These are phyloP conservation scores for Spilogale gracilis DNA, from an alignment of 2,113 vertebrate genomes.

Conservation along the genomic window DNA sequence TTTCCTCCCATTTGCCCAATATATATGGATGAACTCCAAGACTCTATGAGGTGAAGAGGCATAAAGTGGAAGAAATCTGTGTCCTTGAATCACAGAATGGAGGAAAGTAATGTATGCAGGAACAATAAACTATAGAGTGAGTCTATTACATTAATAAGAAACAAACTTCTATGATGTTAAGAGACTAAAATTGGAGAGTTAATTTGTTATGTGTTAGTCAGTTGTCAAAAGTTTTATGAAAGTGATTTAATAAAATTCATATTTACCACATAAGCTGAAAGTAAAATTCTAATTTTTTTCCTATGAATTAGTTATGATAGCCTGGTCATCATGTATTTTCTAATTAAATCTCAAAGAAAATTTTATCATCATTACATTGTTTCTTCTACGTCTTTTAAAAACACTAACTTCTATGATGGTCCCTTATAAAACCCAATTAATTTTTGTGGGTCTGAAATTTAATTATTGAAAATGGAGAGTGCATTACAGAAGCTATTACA, in stretches of 20 bases:
- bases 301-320: not conserved
- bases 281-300: constrained; percentile 48
- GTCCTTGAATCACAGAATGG: not conserved
- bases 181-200: not conserved
- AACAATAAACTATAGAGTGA: not conserved
- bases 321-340: not conserved
- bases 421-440: constrained; percentile 64
- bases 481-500: constrained; percentile 61
- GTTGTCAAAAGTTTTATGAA: constrained; percentile 26
- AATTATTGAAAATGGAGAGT: constrained; percentile 58
- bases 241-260: constrained; percentile 49
- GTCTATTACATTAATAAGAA: not conserved
- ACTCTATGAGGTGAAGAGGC: not conserved
- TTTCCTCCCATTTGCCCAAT: not conserved
- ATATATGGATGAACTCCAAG: not conserved
- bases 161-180: not conserved
- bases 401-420: constrained; percentile 61
- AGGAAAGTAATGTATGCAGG: not conserved
- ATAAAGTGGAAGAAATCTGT: not conserved
- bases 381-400: constrained; percentile 39
- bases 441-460: constrained; percentile 61
- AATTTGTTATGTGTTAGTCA: not conserved
- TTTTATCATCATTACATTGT: constrained; percentile 16
- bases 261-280: not conserved
- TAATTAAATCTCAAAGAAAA: constrained; percentile 54